Base-by-base conservation (phyloP, 2,888 invertebrate species). In the Marasmarcha lunaedactyla region DNA sequence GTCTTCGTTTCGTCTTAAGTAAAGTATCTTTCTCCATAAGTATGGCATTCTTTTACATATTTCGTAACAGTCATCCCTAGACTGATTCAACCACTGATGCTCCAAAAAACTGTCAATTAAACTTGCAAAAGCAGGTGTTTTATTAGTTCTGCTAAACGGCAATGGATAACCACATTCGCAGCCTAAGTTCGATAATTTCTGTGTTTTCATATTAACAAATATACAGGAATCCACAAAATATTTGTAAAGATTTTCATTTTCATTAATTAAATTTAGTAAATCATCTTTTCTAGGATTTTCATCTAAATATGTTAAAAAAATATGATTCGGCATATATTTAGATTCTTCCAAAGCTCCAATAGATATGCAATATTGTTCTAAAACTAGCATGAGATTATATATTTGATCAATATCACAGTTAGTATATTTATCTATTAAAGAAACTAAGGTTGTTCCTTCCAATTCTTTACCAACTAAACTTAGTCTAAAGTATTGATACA, bases 121-220 rank as follows among this genome's bases (percentile, higher is more conserved):
- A 26, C 85, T 71, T 1, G 85, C 73, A 63, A 84, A 88, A 27
- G 78, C 76, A 49, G 71, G 79, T 57, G 59, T 59, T 46, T 66
- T 61, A 50, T 67, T 68, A 34, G 64, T 70, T 52, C 78, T 59
- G 0, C 72, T 70, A 42, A 67, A 83, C 0, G 88, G 87, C 20
- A 87, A 59, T 0, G 88, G 88, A 54, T 84, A 88, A 6, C 86
- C 85, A 54, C 90, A 90, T 40, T 71, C 70, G 52, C 89, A 89
- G 35, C 83, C 83, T 2, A 70, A 54, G 51, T 71, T 73, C n/a
- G 60, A 57, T 1, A 64, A 52, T 50, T 57, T 77, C 53, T 71
- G 71, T 15, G 63, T 71, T 36, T 78, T 72, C 38, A 68, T 54
- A 64, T 87, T 87, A 1, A 86, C 71, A 40, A 84, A 84, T 51